phyloP scores from a whole-genome alignment of 2,113 vertebrate genomes.

The Pristiophorus japonicus region DNA sequence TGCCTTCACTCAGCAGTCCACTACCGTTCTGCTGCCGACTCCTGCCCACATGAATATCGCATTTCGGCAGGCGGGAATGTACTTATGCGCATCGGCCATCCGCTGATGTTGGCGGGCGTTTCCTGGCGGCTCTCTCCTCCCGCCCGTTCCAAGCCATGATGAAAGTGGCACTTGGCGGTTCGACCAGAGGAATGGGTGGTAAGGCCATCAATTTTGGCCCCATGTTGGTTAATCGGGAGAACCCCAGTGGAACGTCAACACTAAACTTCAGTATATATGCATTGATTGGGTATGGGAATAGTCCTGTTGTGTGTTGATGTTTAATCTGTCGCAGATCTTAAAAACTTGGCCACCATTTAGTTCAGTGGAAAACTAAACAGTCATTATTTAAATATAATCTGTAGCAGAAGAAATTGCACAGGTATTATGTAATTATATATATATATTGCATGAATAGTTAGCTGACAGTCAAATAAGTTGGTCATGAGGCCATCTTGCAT shows the following conservation, averaged over 20 bases:
- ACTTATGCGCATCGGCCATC: too few relatives aligned
- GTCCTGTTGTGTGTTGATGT: neutral
- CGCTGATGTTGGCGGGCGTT: too few relatives aligned
- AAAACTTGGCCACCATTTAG: neutral
- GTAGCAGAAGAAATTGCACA: neutral
- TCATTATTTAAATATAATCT: neutral
- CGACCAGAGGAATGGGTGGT: too few relatives aligned
- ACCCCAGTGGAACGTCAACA: neutral
- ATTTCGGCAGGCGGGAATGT: too few relatives aligned
- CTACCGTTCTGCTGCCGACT: too few relatives aligned
- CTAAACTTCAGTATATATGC: neutral
- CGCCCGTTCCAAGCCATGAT: too few relatives aligned
- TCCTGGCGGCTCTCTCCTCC: too few relatives aligned
- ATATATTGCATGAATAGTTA: neutral
- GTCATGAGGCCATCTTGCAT: neutral
- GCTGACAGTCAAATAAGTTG: neutral
- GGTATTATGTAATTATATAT: neutral
- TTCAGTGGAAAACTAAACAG: neutral
- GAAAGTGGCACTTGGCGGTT: too few relatives aligned
- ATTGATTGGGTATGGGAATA: neutral
- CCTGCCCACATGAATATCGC: too few relatives aligned
- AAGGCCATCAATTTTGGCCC: too few relatives aligned
- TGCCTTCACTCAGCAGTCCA: too few relatives aligned
- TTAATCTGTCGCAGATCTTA: neutral
- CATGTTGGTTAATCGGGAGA: neutral